Percentiles rank a stretch among this genome's conserved stretches.
phyloP scores from a whole-genome alignment of 1,140 invertebrate genomes.

The Eriocheir sinensis region DNA sequence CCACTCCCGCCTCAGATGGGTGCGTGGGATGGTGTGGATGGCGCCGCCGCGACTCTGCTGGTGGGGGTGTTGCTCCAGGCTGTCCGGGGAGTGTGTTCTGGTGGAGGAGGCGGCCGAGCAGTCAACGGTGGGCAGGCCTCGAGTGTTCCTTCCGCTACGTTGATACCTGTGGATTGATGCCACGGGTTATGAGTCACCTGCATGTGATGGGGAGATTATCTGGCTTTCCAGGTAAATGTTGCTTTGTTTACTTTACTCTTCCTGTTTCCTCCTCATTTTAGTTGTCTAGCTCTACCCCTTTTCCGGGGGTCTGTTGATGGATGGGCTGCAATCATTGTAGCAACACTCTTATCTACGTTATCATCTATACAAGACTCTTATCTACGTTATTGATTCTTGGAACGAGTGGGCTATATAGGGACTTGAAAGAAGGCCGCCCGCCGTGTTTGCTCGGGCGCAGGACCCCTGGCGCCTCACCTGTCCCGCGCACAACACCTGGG shows the following conservation, averaged over 20 bases:
- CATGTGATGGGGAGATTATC: neutral
- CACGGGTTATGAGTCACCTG: neutral
- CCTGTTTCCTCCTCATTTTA: neutral
- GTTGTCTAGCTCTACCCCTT: neutral
- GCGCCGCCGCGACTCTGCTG: slow-evolving; percentile 8
- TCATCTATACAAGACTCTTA: no score
- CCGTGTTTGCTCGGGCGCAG: no score
- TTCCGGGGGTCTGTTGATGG: neutral
- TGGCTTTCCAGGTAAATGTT: no score
- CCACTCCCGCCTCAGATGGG: slow-evolving; percentile 53
- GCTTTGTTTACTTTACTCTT: no score
- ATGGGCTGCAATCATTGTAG: neutral
- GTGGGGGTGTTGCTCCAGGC: slow-evolving; percentile 46
- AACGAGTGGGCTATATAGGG: no score
- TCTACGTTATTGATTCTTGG: no score
- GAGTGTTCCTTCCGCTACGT: neutral
- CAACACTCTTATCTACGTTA: no score
- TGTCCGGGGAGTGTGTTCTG: slow-evolving; percentile 66
- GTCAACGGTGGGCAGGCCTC: slow-evolving; percentile 59
- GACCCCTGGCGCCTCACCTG: slow-evolving; percentile 50
- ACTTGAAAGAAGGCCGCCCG: no score
- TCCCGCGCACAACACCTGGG: slow-evolving; percentile 58
- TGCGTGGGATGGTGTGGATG: slow-evolving; percentile 63
- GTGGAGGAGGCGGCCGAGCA: slow-evolving; percentile 48
- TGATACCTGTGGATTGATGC: slow-evolving; percentile 7